Evolutionary conservation across 1,140 invertebrate species (phyloP), one percentile per base, ranked within the genome.

Genomic region (Zaprionus ghesquierei): DNA sequence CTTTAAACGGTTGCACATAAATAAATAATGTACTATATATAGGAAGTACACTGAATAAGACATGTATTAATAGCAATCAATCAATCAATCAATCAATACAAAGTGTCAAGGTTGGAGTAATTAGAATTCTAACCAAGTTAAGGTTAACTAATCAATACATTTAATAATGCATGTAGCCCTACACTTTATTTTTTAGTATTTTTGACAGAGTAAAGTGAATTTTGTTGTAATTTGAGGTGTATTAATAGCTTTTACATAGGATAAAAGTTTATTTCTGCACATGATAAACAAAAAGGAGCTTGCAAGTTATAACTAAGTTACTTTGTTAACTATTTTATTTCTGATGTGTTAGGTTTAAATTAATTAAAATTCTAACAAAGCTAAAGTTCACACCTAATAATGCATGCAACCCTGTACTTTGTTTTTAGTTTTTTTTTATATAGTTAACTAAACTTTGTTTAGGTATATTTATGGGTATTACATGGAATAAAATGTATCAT

Each of bases 71-170:
- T 49, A 15, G 15, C 41, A 1, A 33, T 22, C 20, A 61, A 61
- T 61, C 44, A 50, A 50, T 41, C 41, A 1, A 33, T 22, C 20
- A 61, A 61, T 61, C 44, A 50, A 50, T 41, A 41, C n/a, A 15
- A n/a, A 15, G n/a, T 41, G n/a, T 41, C 35, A 41, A 15, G 35
- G 35, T 41, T 2, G 5, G 3, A 6, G 15, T 61, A 61, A 50
- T 50, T 50, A 12, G 12, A 50, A 46, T 27, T 41, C n/a, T 13
- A 38, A 15, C 35, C 6, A 9, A 41, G 8, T 41, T 41, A 41
- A 9, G n/a, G 35, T 41, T 41, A 5, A n/a, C 15, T 1, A 41
- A 41, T 41, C 35, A 41, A 41, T 41, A 41, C n/a, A 41, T 41
- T 41, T 15, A 41, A 41, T 41, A 41, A 41, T 41, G 35, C 1